phyloP scores from a whole-genome alignment of 2,888 invertebrate genomes.

The Germaria angustata region DNA sequence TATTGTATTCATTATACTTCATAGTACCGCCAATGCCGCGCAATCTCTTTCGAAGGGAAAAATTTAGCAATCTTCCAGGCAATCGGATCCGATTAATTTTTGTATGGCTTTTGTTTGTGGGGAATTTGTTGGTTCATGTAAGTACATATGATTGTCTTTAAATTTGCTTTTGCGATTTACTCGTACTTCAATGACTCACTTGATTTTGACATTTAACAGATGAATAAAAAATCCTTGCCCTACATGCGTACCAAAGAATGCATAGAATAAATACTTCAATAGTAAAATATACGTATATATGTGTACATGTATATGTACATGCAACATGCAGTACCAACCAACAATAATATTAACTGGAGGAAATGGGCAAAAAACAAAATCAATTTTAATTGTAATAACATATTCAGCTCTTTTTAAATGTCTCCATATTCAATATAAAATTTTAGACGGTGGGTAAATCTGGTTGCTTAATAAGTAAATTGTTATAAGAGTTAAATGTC shows the following conservation, averaged over 20 bases:
- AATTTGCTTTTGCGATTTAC: slow-evolving; percentile 38
- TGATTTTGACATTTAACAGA: slow-evolving; percentile 41
- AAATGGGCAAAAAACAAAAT: slow-evolving; percentile 19
- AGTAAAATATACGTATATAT: background rate
- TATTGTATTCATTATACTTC: too few species aligned
- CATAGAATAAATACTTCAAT: background rate
- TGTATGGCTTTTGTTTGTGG: too few species aligned
- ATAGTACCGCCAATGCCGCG: too few species aligned
- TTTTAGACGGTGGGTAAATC: background rate
- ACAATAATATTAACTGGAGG: background rate
- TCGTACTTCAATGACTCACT: slow-evolving; percentile 35
- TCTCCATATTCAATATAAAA: slow-evolving; percentile 23
- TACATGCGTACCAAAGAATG: background rate
- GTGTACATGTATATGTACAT: background rate
- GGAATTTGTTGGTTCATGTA: too few species aligned
- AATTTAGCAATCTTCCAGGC: too few species aligned
- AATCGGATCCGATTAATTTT: too few species aligned
- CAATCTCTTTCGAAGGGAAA: too few species aligned
- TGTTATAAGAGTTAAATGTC: too few species aligned
- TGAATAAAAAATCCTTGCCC: background rate
- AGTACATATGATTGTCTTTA: too few species aligned
- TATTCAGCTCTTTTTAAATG: slow-evolving; percentile 47
- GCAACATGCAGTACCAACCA: background rate
- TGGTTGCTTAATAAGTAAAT: background rate
- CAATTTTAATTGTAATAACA: slow-evolving; percentile 60